Conservation (phyloP, 2,113 vertebrate genomes). For the Brachirus orientalis region DNA sequence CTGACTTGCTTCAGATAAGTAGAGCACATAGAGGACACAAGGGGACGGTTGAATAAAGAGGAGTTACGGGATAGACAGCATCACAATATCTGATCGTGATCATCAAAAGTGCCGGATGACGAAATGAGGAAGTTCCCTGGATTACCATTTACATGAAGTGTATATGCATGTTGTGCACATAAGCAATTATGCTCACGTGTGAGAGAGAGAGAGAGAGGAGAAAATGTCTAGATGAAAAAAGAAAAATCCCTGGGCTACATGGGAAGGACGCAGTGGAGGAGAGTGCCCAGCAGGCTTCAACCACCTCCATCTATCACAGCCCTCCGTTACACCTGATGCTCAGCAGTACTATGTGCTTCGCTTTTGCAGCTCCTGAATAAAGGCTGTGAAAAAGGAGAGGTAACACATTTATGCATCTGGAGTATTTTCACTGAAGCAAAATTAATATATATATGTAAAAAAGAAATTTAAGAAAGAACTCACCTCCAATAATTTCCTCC, state of each 20-base stretch:
- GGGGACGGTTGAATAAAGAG: constrained; percentile 33
- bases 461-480: constrained; percentile 5
- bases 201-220: constrained; percentile 33
- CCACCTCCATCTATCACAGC: constrained; percentile 50
- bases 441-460: background rate
- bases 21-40: constrained; percentile 29
- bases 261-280: constrained; percentile 55
- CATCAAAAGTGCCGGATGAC: constrained; percentile 46
- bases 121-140: constrained; percentile 61
- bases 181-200: constrained; percentile 59
- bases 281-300: constrained; percentile 32
- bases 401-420: background rate
- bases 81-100: constrained; percentile 31
- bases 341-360: constrained; percentile 84
- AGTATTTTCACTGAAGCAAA: background rate
- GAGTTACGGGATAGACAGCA: constrained; percentile 32
- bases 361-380: constrained; percentile 90
- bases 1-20: constrained; percentile 43
- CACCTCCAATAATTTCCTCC: constrained; percentile 92
- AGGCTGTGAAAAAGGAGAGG: constrained; percentile 76
- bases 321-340: constrained; percentile 54
- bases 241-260: constrained; percentile 80
- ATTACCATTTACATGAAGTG: constrained; percentile 62
- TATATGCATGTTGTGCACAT: constrained; percentile 62
- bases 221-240: constrained; percentile 50